Conservation (phyloP, 2,113 vertebrate genomes). For the Malurus alboscapulatus region DNA sequence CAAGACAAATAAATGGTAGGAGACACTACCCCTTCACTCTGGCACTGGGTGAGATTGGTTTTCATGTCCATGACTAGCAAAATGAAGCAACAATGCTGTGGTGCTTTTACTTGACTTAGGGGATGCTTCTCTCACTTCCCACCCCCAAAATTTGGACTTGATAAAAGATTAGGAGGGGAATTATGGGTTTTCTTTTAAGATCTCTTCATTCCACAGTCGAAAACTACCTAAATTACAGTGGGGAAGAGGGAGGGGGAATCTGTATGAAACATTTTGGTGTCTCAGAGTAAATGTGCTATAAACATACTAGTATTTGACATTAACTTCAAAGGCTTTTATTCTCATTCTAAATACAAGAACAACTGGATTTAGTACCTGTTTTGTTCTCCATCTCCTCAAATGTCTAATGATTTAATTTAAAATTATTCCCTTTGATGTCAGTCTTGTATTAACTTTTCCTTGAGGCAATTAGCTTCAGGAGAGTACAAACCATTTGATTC, state of each 20-base stretch:
- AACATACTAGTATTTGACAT: background rate
- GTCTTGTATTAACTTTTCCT: conserved; percentile 1
- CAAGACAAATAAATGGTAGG: background rate
- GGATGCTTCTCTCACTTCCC: background rate
- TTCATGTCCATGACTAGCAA: background rate
- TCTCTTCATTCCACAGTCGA: background rate
- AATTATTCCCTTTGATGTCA: conserved; percentile 53
- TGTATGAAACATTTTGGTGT: background rate
- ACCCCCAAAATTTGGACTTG: background rate
- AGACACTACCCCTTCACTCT: background rate
- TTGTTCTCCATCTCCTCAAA: conserved; percentile 35
- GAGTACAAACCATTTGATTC: background rate
- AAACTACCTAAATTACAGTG: background rate
- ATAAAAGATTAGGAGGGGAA: background rate
- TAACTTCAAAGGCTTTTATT: conserved; percentile 45
- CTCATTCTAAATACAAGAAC: conserved; percentile 29
- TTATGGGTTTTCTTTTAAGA: background rate
- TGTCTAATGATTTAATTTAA: conserved; percentile 28
- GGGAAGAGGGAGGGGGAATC: background rate
- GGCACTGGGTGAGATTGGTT: background rate
- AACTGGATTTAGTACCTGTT: conserved; percentile 57
- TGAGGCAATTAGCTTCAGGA: conserved; percentile 21
- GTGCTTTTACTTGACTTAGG: background rate
- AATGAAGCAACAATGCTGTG: background rate
- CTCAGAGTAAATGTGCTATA: background rate